These are phyloP conservation scores for Pollachius pollachius DNA, from an alignment of 2,113 vertebrate species.

Conservation along the genomic window DNA sequence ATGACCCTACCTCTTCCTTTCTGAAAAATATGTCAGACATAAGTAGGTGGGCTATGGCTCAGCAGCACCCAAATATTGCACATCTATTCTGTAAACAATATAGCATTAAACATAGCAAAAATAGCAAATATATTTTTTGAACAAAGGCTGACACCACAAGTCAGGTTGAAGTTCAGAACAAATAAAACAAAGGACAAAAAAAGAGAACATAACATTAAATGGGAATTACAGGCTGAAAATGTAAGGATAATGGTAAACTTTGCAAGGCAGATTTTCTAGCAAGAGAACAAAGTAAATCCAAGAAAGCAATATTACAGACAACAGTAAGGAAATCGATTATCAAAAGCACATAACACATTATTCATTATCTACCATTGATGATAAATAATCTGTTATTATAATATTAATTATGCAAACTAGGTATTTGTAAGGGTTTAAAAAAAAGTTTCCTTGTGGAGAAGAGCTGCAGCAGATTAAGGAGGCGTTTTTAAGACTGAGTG, in stretches of 20 bases:
- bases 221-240: background rate
- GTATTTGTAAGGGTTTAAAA: background rate
- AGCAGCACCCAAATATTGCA: background rate
- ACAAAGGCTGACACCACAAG: background rate
- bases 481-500: too few species aligned
- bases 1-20: background rate
- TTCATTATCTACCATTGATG: background rate
- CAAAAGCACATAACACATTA: background rate
- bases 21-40: background rate
- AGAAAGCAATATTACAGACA: too few species aligned
- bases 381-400: constrained; percentile 1
- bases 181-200: background rate
- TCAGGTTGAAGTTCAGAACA: background rate
- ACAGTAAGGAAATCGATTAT: background rate
- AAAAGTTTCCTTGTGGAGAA: too few species aligned
- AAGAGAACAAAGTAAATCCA: background rate
- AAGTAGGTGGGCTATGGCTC: background rate
- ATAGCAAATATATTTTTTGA: background rate
- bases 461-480: too few species aligned
- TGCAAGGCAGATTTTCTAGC: background rate
- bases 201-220: background rate
- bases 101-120: background rate
- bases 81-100: background rate
- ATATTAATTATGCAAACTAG: background rate
- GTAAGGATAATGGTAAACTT: background rate